Evolutionary conservation across 2,888 invertebrate species (phyloP).

Genomic region (Miltochrista miniata): DNA sequence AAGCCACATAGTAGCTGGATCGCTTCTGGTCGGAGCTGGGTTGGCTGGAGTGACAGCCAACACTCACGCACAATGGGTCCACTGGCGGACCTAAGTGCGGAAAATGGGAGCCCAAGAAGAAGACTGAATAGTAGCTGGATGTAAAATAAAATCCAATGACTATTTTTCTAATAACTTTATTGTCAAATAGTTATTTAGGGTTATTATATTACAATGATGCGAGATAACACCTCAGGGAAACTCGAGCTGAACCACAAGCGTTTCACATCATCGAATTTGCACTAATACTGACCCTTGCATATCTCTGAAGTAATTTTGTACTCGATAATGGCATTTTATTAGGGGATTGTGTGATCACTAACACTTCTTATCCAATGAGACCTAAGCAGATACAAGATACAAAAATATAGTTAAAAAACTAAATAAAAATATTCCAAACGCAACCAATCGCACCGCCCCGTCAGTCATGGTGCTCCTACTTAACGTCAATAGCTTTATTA

Average conservation of each 20-base stretch:
- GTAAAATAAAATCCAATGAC: too few species aligned
- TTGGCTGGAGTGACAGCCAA: too few species aligned
- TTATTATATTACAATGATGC: constrained; percentile 52
- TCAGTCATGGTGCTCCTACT: constrained; percentile 62
- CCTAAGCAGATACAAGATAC: constrained; percentile 62
- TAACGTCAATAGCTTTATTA: constrained; percentile 36
- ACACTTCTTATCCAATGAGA: constrained; percentile 47
- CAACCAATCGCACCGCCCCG: constrained; percentile 51
- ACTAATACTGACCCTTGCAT: constrained; percentile 56
- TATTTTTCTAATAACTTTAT: constrained; percentile 67
- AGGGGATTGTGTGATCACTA: constrained; percentile 10
- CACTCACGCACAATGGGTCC: too few species aligned
- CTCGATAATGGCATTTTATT: constrained; percentile 2
- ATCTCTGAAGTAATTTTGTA: constrained; percentile 14
- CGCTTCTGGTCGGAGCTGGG: too few species aligned
- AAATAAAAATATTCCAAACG: constrained; percentile 69
- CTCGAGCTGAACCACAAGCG: constrained; percentile 58
- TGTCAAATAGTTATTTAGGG: constrained; percentile 58
- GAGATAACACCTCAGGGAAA: constrained; percentile 57
- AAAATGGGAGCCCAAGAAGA: too few species aligned
- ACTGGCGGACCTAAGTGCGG: too few species aligned
- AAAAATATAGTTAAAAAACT: constrained; percentile 70
- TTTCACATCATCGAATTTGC: constrained; percentile 61
- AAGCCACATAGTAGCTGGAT: too few species aligned
- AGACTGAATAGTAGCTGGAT: too few species aligned